phyloP scores from a whole-genome alignment of 2,888 invertebrate genomes.

The Corythucha ciliata region DNA sequence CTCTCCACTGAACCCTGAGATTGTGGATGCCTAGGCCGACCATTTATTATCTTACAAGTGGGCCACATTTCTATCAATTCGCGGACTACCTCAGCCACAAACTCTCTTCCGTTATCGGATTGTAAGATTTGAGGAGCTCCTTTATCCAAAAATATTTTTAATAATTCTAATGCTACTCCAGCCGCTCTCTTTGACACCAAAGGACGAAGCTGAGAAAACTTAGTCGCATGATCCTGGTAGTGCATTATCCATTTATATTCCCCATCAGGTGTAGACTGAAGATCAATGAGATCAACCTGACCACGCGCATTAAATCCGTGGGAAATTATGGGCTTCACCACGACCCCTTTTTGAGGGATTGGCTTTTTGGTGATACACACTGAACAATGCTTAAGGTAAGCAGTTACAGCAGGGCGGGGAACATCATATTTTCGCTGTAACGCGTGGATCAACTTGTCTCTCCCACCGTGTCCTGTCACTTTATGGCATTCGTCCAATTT shows the following conservation, averaged over 20 bases:
- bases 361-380: not conserved
- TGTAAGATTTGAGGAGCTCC: slow-evolving; percentile 31
- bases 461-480: no score
- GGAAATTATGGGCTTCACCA: slow-evolving; percentile 33
- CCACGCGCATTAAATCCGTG: slow-evolving; percentile 37
- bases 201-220: slow-evolving; percentile 38
- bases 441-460: no score
- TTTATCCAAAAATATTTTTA: slow-evolving; percentile 27
- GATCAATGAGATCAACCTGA: slow-evolving; percentile 38
- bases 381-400: no score
- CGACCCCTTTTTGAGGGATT: slow-evolving; percentile 4
- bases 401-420: no score
- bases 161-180: slow-evolving; percentile 36
- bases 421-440: no score
- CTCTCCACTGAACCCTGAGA: not conserved
- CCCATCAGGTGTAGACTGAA: slow-evolving; percentile 37
- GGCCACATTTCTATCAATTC: slow-evolving; percentile 27
- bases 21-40: slow-evolving; percentile 35
- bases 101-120: slow-evolving; percentile 35
- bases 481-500: no score
- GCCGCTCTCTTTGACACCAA: slow-evolving; percentile 36
- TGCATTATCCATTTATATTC: slow-evolving; percentile 39
- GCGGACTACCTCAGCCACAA: slow-evolving; percentile 33
- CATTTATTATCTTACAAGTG: slow-evolving; percentile 39
- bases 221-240: slow-evolving; percentile 39